Evolutionary conservation across 2,888 invertebrate genomes (phyloP).

Genomic region (Perithous albicinctus): DNA sequence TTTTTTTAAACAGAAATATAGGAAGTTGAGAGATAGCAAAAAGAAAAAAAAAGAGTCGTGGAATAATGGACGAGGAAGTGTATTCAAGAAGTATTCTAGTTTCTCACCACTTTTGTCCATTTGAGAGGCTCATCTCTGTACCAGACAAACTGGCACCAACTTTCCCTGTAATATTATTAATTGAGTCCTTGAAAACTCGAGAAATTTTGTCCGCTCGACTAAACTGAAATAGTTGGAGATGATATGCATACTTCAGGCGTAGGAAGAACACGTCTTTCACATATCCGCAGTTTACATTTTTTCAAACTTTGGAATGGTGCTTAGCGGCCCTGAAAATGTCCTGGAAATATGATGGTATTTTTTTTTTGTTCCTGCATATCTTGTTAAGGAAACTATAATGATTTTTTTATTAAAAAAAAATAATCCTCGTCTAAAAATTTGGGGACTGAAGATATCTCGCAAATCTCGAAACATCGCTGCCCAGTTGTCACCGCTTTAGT

Average conservation of each 20-base stretch:
- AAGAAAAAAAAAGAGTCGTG: not conserved
- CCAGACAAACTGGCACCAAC: not conserved
- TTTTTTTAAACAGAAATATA: not conserved
- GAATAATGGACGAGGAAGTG: not conserved
- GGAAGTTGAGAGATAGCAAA: constrained; percentile 12
- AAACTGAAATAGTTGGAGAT: not conserved
- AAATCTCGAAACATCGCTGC: too few species aligned
- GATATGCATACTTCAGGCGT: not conserved
- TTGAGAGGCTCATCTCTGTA: constrained; percentile 17
- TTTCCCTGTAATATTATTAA: constrained; percentile 15
- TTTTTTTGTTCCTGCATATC: too few species aligned
- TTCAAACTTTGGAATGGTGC: too few species aligned
- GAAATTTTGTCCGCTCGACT: not conserved
- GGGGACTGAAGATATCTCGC: too few species aligned
- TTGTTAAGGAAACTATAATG: too few species aligned
- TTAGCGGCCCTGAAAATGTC: too few species aligned
- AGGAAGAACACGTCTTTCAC: not conserved
- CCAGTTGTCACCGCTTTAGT: too few species aligned
- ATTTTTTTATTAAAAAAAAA: too few species aligned
- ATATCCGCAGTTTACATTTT: not conserved
- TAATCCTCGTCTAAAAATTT: too few species aligned
- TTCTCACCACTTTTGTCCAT: constrained; percentile 42
- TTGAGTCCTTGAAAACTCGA: not conserved
- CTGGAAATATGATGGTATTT: too few species aligned
- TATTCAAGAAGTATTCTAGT: constrained; percentile 31